Evolutionary conservation across 1,140 invertebrate genomes (phyloP).

Genomic region (Chrysomallon squamiferum): DNA sequence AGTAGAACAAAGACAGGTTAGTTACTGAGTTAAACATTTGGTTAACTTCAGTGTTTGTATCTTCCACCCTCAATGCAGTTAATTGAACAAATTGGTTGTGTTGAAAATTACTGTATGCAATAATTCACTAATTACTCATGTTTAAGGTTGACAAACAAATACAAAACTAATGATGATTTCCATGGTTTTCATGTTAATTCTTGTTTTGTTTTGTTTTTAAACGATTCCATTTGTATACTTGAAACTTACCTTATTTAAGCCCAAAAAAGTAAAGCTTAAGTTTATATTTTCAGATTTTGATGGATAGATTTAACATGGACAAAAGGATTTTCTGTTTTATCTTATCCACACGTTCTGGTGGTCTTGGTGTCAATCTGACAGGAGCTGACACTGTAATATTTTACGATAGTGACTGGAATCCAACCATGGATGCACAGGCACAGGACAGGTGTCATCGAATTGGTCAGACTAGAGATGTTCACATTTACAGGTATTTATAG

Average conservation of each 20-base stretch:
- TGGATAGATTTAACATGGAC: constrained; percentile 98
- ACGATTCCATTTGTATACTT: too few species aligned
- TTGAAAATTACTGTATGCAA: neutral
- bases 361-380: constrained; percentile 97
- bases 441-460: constrained; percentile 99
- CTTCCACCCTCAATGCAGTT: neutral
- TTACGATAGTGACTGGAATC: constrained; percentile 99
- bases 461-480: constrained; percentile 98
- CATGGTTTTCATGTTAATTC: too few species aligned
- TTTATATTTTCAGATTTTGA: constrained; percentile 73
- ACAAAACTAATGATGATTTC: too few species aligned
- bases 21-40: constrained; percentile 4
- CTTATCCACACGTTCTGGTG: constrained; percentile 95
- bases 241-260: too few species aligned
- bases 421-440: constrained; percentile 98
- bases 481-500: constrained; percentile 85
- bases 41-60: neutral
- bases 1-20: constrained; percentile 91
- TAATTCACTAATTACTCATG: neutral
- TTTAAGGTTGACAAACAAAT: too few species aligned
- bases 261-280: too few species aligned
- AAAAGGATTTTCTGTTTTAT: constrained; percentile 97
- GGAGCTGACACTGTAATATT: constrained; percentile 99
- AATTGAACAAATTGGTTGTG: neutral
- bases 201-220: too few species aligned